These are phyloP conservation scores for Copidosoma floridanum DNA, from an alignment of 1,140 invertebrate genomes.

Conservation along the genomic window DNA sequence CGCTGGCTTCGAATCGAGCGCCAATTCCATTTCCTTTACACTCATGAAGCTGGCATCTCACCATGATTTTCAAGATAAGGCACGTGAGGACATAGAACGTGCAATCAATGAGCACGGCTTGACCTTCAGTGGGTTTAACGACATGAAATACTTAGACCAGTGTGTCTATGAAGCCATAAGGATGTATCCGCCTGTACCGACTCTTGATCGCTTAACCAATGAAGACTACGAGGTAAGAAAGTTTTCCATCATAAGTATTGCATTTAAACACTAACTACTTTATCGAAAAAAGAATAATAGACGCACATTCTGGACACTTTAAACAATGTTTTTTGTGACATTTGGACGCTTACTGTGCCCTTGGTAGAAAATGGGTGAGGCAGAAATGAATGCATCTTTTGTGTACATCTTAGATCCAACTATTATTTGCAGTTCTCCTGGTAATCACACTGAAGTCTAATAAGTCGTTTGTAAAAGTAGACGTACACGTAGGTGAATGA, in stretches of 20 bases:
- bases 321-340: no score
- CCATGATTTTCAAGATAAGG: slow-evolving; percentile 45
- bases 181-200: slow-evolving; percentile 62
- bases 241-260: neutral
- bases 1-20: slow-evolving; percentile 62
- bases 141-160: slow-evolving; percentile 49
- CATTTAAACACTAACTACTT: no score
- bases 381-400: no score
- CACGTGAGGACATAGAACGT: slow-evolving; percentile 61
- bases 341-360: no score
- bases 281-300: no score
- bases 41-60: slow-evolving; percentile 52
- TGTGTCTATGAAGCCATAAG: slow-evolving; percentile 50
- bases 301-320: no score
- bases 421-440: no score
- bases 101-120: slow-evolving; percentile 44
- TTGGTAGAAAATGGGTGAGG: no score
- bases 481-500: no score
- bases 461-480: no score
- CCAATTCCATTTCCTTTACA: slow-evolving; percentile 50
- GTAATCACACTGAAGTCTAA: no score
- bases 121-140: slow-evolving; percentile 43
- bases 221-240: slow-evolving; percentile 46
- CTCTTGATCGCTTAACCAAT: slow-evolving; percentile 56
- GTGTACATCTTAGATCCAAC: no score